phyloP scores from a whole-genome alignment of 2,797 vertebrate species.

The Dipus sagitta region DNA sequence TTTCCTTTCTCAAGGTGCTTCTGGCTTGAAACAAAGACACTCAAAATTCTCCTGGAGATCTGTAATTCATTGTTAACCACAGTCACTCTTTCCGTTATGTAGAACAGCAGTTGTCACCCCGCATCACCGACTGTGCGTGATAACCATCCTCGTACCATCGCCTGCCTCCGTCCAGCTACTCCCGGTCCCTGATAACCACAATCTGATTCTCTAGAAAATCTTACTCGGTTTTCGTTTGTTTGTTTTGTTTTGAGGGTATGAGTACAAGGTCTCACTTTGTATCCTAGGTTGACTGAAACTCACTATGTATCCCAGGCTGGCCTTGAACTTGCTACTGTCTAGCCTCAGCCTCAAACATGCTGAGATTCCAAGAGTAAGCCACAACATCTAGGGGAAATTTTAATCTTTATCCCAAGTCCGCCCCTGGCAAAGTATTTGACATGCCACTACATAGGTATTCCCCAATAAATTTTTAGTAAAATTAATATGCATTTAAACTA shows the following conservation, averaged over 20 bases:
- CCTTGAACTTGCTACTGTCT: background rate
- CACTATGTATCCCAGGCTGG: background rate
- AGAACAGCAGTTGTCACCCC: background rate
- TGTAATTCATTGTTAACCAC: background rate
- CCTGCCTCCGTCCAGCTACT: background rate
- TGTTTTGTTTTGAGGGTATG: background rate
- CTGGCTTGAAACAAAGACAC: no score
- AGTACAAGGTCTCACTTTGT: background rate
- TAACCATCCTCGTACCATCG: background rate
- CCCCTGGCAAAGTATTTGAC: background rate
- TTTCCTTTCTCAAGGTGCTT: no score
- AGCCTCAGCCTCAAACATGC: background rate
- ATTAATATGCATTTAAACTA: conserved; percentile 14
- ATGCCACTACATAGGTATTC: background rate
- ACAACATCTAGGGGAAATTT: background rate
- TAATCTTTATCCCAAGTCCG: background rate
- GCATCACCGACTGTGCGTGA: background rate
- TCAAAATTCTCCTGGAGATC: background rate
- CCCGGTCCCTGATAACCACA: background rate
- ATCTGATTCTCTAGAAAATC: background rate
- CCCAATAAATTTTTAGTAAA: conserved; percentile 16
- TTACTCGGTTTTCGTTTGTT: no score
- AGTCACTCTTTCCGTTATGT: no score
- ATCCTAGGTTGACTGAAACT: background rate
- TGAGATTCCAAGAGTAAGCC: background rate